Evolutionary conservation across 1,140 invertebrate genomes (phyloP).

Genomic region (Camponotus floridanus): DNA sequence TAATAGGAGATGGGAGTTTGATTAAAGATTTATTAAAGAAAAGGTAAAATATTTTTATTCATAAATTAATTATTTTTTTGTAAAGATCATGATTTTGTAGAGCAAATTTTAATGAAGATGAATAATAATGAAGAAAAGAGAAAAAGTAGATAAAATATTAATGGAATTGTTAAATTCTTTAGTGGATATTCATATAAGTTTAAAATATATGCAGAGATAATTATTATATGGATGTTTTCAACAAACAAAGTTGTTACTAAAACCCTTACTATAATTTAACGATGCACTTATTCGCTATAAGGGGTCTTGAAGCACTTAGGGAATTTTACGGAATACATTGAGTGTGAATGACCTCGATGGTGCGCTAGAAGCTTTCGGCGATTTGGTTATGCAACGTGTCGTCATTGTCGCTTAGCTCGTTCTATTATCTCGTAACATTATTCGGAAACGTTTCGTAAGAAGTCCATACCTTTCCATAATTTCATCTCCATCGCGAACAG

Average conservation of each 20-base stretch:
- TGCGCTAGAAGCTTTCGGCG: constrained; percentile 41
- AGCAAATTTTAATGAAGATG: no score
- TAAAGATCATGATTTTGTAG: no score
- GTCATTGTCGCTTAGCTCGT: constrained; percentile 7
- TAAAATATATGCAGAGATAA: not conserved
- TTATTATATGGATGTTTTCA: not conserved
- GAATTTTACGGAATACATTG: constrained; percentile 24
- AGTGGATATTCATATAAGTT: no score
- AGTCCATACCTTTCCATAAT: constrained; percentile 54
- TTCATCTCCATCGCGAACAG: constrained; percentile 36
- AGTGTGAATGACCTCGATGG: constrained; percentile 50
- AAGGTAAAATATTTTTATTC: no score
- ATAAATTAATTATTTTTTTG: no score
- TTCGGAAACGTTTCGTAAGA: constrained; percentile 66
- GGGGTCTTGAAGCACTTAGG: constrained; percentile 14
- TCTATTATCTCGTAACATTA: constrained; percentile 30
- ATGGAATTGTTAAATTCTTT: no score
- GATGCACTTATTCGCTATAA: constrained; percentile 13
- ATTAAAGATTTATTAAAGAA: no score
- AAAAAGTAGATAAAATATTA: no score
- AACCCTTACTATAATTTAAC: constrained; percentile 44
- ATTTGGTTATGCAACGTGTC: constrained; percentile 44
- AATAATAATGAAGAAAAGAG: no score
- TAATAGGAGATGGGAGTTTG: no score
- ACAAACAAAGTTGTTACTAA: not conserved